Evolutionary conservation across 2,888 invertebrate genomes (phyloP), one percentile per base, ranked within the genome.

Genomic region (Pomacea canaliculata): DNA sequence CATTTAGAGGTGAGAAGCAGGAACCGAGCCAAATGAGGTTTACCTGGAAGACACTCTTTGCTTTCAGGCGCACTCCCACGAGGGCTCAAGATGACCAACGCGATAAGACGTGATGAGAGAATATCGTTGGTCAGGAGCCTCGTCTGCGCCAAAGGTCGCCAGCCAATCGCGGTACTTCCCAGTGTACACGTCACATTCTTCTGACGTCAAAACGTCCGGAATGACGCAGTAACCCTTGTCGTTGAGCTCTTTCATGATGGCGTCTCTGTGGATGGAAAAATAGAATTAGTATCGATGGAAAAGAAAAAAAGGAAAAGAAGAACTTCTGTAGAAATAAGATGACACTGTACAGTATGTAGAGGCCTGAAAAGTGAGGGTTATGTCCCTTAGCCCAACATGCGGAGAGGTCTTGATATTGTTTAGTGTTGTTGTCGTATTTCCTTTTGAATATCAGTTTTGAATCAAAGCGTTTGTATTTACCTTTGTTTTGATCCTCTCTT

Each of bases 31-130:
- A 37, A 37, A 37, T 37, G 37, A 37, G 37, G 37, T 5, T 37
- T 37, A 37, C 37, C 37, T 37, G 37, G 37, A 37, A 89, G 7
- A 87, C 85, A 13, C 80, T 76, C 70, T 86, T 86, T 1, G 85
- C 79, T 48, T 82, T 81, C 10, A 88, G 76, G 23, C 89, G 77
- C 10, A 82, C 84, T 79, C 79, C 89, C 88, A 89, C 2, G 87
- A 79, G 4, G 85, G 82, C 18, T 83, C 81, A 77, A 84, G 81
- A 75, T 88, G 85, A 5, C 85, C 86, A 37, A 82, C 77, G 19
- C 83, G 83, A 77, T 88, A 87, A 18, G 83, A 79, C 76, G 86
- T 85, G 18, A 89, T 85, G 13, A 88, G 76, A 7, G 86, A 87
- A 37, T 73, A 56, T 12, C 66, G 70, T 56, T 70, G 69, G 23